Evolutionary conservation across 1,140 invertebrate species (phyloP).

Genomic region (Hyles vespertilio): DNA sequence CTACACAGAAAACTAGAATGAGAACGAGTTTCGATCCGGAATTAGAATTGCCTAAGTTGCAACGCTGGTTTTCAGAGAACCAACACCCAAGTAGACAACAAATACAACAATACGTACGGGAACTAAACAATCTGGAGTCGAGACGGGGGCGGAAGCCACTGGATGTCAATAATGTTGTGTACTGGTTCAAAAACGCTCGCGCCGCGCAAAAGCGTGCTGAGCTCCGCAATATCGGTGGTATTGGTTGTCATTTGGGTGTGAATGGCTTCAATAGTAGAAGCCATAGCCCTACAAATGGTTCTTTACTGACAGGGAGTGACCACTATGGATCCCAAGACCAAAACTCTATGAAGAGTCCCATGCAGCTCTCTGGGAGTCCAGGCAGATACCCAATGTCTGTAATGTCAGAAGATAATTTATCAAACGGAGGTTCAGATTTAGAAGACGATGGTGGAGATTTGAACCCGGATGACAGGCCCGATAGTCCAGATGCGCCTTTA

Average conservation of each 20-base stretch:
- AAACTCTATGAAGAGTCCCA: conserved; percentile 72
- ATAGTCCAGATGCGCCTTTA: conserved; percentile 81
- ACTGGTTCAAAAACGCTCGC: conserved; percentile 99
- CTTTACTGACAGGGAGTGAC: conserved; percentile 72
- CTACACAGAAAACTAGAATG: conserved; percentile 93
- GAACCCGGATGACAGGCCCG: conserved; percentile 75
- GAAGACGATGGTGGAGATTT: conserved; percentile 78
- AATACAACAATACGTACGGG: conserved; percentile 96
- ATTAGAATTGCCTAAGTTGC: conserved; percentile 94
- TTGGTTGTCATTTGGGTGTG: conserved; percentile 74
- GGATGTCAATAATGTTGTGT: conserved; percentile 98
- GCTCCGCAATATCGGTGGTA: conserved; percentile 78
- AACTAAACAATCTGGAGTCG: conserved; percentile 94
- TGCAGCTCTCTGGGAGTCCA: conserved; percentile 66
- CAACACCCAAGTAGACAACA: conserved; percentile 95
- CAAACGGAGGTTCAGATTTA: conserved; percentile 78
- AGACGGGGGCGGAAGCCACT: conserved; percentile 93
- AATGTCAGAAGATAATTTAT: conserved; percentile 78
- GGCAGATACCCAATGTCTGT: conserved; percentile 73
- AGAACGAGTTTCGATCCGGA: conserved; percentile 96
- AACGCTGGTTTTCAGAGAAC: conserved; percentile 96
- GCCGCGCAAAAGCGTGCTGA: conserved; percentile 95
- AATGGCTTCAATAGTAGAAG: conserved; percentile 80
- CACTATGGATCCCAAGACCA: conserved; percentile 75
- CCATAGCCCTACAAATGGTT: conserved; percentile 78